Base-by-base conservation (phyloP, 2,797 vertebrate genomes). In the Muraenolepis orangiensis region DNA sequence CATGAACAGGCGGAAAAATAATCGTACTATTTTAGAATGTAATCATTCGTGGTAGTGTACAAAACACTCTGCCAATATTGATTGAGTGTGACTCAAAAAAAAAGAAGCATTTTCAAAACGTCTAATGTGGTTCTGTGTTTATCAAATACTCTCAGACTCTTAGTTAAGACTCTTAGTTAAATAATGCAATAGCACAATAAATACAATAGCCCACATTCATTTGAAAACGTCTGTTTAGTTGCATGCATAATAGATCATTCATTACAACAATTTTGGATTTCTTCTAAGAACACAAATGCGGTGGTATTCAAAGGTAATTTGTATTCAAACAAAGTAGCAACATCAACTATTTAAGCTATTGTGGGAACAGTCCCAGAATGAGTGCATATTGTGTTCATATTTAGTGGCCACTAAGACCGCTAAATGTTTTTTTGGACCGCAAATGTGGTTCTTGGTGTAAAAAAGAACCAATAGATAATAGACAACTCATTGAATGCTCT, bases 321-420 rank as follows among this genome's bases (percentile, higher is more conserved):
- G 20, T 10, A 57, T 18, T 23, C 51, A 57, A 57, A 57, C 51
- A 57, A 57, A 57, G 51, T 10, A 10, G 20, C 51, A 23, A 57
- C n/a, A 23, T 57, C 7, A 57, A n/a, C 20, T 57, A n/a, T 23
- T 23, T n/a, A n/a, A 57, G 20, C 51, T 71, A 16, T 74, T 67
- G 74, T 57, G 76, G 40, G 61, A 67, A 71, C 84, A 73, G 76
- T 81, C 40, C 30, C 70, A 28, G 76, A 29, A 57, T 23, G 13
- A 20, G 2, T 74, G 66, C 69, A 42, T 38, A 31, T 67, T 46
- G 29, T 46, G 26, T 64, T 26, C 7, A 28, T 10, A 64, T n/a
- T 57, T n/a, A 57, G 23, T 28, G 26, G 23, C n/a, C 23, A 64
- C 10, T 64, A 64, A 26, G 57, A 8, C 20, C 16, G 51, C 5